A percentile compares a stretch with the other conserved stretches of the same genome.
These are phyloP conservation scores for Aurelia aurita DNA, from an alignment of 30 jellyfish, hydroid and myxozoan species.

Conservation along the genomic window DNA sequence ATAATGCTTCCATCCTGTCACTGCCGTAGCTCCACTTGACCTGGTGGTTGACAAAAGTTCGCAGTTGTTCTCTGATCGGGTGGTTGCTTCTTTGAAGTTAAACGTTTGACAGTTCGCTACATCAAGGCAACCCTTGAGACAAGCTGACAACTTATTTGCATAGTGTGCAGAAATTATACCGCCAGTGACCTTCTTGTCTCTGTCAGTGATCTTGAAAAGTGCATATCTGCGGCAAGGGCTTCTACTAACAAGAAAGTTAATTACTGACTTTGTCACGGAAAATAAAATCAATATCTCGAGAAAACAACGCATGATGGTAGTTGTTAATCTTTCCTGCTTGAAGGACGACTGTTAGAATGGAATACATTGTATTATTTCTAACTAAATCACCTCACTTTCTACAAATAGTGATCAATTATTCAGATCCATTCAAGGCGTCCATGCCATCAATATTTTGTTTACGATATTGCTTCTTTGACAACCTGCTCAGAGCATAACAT, in stretches of 20 bases:
- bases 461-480: too few species aligned
- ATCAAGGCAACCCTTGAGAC: slow-evolving; percentile 36
- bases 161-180: neutral
- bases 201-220: slow-evolving; percentile 27
- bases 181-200: slow-evolving; percentile 24
- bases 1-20: slow-evolving; percentile 48
- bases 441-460: too few species aligned
- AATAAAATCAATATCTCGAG: too few species aligned
- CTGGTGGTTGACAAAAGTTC: slow-evolving; percentile 29
- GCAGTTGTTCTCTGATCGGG: slow-evolving; percentile 1
- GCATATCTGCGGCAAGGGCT: slow-evolving; percentile 40
- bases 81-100: slow-evolving; percentile 14
- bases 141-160: neutral
- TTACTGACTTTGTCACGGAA: too few species aligned
- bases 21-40: slow-evolving; percentile 26
- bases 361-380: too few species aligned
- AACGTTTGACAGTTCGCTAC: slow-evolving; percentile 22
- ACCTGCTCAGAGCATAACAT: too few species aligned
- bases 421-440: too few species aligned
- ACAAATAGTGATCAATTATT: too few species aligned
- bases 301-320: too few species aligned
- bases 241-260: neutral
- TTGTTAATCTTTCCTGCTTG: too few species aligned
- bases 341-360: too few species aligned
- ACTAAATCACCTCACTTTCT: too few species aligned